Evolutionary conservation across 2,888 invertebrate genomes (phyloP).

Genomic region (Neoascia interrupta): DNA sequence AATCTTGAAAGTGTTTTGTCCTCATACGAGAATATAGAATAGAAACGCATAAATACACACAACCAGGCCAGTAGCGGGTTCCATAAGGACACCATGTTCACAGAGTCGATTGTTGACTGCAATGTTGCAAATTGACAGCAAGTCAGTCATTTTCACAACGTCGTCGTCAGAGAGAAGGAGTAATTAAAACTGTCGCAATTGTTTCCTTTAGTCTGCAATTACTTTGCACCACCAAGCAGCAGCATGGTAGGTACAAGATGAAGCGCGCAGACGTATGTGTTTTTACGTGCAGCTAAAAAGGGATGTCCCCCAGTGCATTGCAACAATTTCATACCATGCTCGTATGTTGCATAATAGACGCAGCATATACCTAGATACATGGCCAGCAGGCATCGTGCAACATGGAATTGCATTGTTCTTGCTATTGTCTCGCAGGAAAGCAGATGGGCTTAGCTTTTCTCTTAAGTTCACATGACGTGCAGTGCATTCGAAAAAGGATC

Average conservation of each 20-base stretch:
- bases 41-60: slow-evolving; percentile 6
- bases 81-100: neutral
- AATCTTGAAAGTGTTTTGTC: slow-evolving; percentile 35
- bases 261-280: neutral
- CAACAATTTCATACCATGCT: neutral
- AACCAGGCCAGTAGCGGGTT: no score
- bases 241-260: neutral
- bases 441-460: slow-evolving; percentile 8
- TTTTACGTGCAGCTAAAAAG: no score
- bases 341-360: slow-evolving; percentile 6
- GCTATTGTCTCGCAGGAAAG: slow-evolving; percentile 15
- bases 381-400: slow-evolving; percentile 21
- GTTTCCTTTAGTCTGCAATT: slow-evolving; percentile 46
- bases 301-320: no score
- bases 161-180: neutral
- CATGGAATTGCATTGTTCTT: slow-evolving; percentile 41
- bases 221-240: slow-evolving; percentile 33
- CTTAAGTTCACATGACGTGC: neutral
- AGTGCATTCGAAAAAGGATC: slow-evolving; percentile 1
- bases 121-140: slow-evolving; percentile 48
- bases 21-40: slow-evolving; percentile 8
- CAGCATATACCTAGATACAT: no score
- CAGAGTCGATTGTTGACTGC: slow-evolving; percentile 47
- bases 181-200: slow-evolving; percentile 64
- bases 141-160: slow-evolving; percentile 43